A percentile compares a stretch with the other conserved stretches of the same genome.
Evolutionary conservation across 2,888 invertebrate species (phyloP).

Genomic region (Drosophila hawaiiensis): DNA sequence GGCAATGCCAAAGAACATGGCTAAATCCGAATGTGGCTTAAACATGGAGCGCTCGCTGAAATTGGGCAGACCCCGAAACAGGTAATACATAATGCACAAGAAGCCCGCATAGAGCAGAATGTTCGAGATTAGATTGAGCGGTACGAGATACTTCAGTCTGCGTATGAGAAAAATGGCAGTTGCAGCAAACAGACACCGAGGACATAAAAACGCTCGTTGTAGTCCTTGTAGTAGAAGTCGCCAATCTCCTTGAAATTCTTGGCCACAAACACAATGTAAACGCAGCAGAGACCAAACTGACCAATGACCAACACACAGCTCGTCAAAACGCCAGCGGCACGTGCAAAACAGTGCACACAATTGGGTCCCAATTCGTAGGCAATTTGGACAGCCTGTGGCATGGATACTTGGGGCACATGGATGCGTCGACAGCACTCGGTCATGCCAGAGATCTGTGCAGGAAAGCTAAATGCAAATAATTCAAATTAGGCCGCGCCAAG

Average conservation of each 20-base stretch:
- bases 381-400: constrained; percentile 65
- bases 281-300: constrained; percentile 97
- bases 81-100: constrained; percentile 89
- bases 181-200: constrained; percentile 88
- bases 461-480: constrained; percentile 52
- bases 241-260: constrained; percentile 92
- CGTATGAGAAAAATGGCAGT: constrained; percentile 89
- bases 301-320: constrained; percentile 93
- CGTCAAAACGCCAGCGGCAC: constrained; percentile 85
- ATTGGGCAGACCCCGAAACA: constrained; percentile 88
- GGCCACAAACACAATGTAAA: constrained; percentile 96
- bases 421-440: constrained; percentile 69
- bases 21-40: constrained; percentile 87
- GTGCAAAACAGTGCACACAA: constrained; percentile 58
- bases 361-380: constrained; percentile 61
- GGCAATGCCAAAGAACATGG: constrained; percentile 95
- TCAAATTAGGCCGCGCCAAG: constrained; percentile 15
- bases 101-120: constrained; percentile 87
- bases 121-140: constrained; percentile 95
- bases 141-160: constrained; percentile 93
- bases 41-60: constrained; percentile 82
- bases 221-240: constrained; percentile 86
- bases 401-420: constrained; percentile 65
- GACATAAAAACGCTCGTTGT: constrained; percentile 85
- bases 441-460: constrained; percentile 62